These are phyloP conservation scores for Choreutis nemorana DNA, from an alignment of 2,888 invertebrate genomes.

Conservation along the genomic window DNA sequence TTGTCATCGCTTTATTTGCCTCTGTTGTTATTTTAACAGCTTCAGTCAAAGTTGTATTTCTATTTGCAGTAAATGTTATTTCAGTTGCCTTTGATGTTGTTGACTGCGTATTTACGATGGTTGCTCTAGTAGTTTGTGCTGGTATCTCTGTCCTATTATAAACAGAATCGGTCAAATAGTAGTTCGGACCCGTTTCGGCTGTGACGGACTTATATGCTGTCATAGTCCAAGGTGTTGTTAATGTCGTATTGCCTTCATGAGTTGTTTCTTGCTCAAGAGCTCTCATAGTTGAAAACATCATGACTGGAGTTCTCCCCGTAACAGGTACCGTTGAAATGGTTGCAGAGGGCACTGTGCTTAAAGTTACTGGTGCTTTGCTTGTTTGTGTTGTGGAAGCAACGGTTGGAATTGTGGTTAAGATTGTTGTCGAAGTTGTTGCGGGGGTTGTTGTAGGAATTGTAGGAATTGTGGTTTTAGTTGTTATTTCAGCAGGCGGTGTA, in stretches of 20 bases:
- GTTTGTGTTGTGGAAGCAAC: conserved; percentile 11
- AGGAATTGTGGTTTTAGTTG: conserved; percentile 7
- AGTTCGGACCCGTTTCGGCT: conserved; percentile 12
- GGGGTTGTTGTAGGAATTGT: conserved; percentile 9
- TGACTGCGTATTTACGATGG: conserved; percentile 12
- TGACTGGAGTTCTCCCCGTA: too few relatives aligned
- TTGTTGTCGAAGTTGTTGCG: conserved; percentile 8
- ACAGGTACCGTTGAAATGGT: too few relatives aligned
- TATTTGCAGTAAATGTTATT: conserved; percentile 9
- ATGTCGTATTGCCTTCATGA: conserved; percentile 7
- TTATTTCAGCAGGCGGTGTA: conserved; percentile 2
- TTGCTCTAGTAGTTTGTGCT: conserved; percentile 14
- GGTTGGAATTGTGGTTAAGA: conserved; percentile 8
- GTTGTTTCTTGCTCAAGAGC: too few relatives aligned
- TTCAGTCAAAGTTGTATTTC: conserved; percentile 8
- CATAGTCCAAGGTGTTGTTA: conserved; percentile 6
- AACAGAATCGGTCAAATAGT: conserved; percentile 13
- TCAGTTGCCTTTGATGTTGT: conserved; percentile 8
- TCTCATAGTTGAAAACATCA: too few relatives aligned
- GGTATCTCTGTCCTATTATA: conserved; percentile 23
- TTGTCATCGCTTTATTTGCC: conserved; percentile 13
- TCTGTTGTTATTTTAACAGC: conserved; percentile 8
- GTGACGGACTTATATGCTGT: conserved; percentile 5
- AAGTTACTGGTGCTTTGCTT: conserved; percentile 9
- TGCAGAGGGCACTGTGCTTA: conserved; percentile 4